These are phyloP conservation scores for Cordilura impudica DNA, from an alignment of 2,888 invertebrate species.

Conservation along the genomic window DNA sequence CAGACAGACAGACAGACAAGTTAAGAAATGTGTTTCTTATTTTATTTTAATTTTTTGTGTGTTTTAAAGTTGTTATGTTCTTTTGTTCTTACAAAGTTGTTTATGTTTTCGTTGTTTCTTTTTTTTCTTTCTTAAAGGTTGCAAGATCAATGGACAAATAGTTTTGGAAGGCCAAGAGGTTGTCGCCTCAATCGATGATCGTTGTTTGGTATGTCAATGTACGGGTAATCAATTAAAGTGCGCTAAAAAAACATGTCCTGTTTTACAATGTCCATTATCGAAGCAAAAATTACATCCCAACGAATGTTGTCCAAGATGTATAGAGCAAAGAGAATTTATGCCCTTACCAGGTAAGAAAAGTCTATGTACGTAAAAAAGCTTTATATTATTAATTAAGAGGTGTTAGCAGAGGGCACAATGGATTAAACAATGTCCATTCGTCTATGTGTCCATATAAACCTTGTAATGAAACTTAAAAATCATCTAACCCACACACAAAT, in stretches of 20 bases:
- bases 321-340: slow-evolving; percentile 78
- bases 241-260: slow-evolving; percentile 91
- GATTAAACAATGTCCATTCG: too few relatives aligned
- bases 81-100: slow-evolving; percentile 5
- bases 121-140: slow-evolving; percentile 80
- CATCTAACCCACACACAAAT: too few relatives aligned
- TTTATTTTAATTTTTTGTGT: not conserved
- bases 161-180: slow-evolving; percentile 90
- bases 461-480: too few relatives aligned
- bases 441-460: too few relatives aligned
- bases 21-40: slow-evolving; percentile 5
- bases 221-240: slow-evolving; percentile 85
- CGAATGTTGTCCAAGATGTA: slow-evolving; percentile 85
- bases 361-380: too few relatives aligned
- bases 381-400: too few relatives aligned
- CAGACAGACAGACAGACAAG: not conserved
- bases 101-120: not conserved
- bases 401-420: too few relatives aligned
- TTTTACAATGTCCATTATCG: slow-evolving; percentile 87
- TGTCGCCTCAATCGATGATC: slow-evolving; percentile 87
- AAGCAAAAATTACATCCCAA: slow-evolving; percentile 85
- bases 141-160: slow-evolving; percentile 89
- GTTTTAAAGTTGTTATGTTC: not conserved
- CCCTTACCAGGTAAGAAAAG: slow-evolving; percentile 73
- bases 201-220: slow-evolving; percentile 91